Base-by-base conservation (phyloP, 1,140 invertebrate genomes). In the Drosophila nigrodunni region DNA sequence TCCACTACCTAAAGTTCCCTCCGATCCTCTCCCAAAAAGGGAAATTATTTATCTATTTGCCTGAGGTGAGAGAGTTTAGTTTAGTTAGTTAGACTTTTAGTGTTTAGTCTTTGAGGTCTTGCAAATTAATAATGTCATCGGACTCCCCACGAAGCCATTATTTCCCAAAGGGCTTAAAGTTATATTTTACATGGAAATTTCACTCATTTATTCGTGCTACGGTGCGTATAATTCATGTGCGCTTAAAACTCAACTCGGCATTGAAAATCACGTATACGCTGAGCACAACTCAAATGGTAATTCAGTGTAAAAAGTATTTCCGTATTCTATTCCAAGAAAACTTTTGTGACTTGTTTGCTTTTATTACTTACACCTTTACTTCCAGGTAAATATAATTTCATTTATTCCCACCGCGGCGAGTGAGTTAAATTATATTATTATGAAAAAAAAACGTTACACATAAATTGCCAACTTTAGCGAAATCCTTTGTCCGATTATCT, bases 401-500 rank as follows among this genome's bases (percentile, higher is more conserved):
- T 65, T 15, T 41, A 55, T 5, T 41, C 39, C 21, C 37, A 21
- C 49, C 49, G 13, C 39, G 10, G 39, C 10, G n/a, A 59, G 35
- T n/a, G 11, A 8, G n/a, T 35, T 18, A n/a, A 62, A 70, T 62
- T 37, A 55, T 62, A 39, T 46, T 62, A 62, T 70, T 46, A 70
- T 30, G 25, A 30, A 30, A 44, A 62, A 44, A 62, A 62, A 62
- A 55, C 30, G 15, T 18, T 54, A 49, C 47, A 46, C 25, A 30
- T 11, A 39, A 64, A 30, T 25, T 58, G 18, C 39, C 37, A 72
- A 44, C 9, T 30, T 13, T 34, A n/a, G 64, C n/a, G 8, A 9
- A 54, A 62, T 55, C 47, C 49, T 68, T 41, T 50, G 11, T 21
- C 54, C 58, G 65, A 69, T 68, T 61, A 74, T 74, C 55, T 74